Base-by-base conservation (phyloP, 2,888 invertebrate species). In the Criorhina ranunculi region DNA sequence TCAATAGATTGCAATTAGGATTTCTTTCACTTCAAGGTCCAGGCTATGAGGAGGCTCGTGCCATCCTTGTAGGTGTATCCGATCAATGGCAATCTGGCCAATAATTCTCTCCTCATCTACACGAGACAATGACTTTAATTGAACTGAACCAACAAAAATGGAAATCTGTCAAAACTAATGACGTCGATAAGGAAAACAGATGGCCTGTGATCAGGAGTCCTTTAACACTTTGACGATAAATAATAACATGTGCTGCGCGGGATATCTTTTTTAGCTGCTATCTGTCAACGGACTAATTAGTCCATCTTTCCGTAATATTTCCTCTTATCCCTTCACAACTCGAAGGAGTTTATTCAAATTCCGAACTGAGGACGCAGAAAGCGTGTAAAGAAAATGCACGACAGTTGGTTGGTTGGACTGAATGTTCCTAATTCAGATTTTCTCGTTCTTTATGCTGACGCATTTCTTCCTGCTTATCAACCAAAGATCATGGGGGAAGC, bases 1-100 rank as follows among this genome's bases (percentile, higher is more conserved):
- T 83, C 82, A 83, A 83, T 83, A 78, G 83, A 75, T 83, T 62
- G 55, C 78, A 83, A 83, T 83, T 83, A 83, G 83, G 69, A 83
- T 78, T 73, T 69, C 67, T 83, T 78, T 78, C 73, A 83, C 57
- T 75, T 72, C 49, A 29, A n/a, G n/a, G 31, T 46, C 7, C 31
- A 55, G 17, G 40, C 44, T 66, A 67, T 53, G 59, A 42, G 42
- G 37, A 55, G 66, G 15, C 78, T 73, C 69, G 83, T 78, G 82
- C 77, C 77, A 77, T 66, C 42, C 15, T 66, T 42, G 46, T 8
- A 59, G 70, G 76, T 72, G 76, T 70, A 49, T 60, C 55, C 37
- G 62, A 78, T 79, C 49, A 15, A 72, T 82, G 77, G 82, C 83
- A 83, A 83, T 83, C 78, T 78, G 83, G 83, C 57, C 57, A 78